phyloP scores from a whole-genome alignment of 2,888 invertebrate species.

The Beris morrisii region DNA sequence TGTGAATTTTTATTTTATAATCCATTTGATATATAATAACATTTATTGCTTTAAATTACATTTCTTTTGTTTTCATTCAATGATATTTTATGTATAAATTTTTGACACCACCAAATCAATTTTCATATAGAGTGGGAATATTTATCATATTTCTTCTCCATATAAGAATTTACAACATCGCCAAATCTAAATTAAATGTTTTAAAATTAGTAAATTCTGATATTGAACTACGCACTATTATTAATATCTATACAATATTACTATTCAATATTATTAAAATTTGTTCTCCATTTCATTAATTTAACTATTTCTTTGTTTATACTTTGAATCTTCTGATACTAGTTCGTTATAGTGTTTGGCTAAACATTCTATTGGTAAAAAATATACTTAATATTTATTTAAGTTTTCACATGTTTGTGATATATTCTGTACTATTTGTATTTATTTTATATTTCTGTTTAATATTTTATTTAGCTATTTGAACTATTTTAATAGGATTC shows the following conservation, averaged over 20 bases:
- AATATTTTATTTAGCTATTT: no score
- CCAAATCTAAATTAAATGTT: conserved; percentile 2
- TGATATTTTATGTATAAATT: conserved; percentile 1
- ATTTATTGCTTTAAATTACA: conserved; percentile 35
- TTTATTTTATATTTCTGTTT: no score
- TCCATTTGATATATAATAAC: conserved; percentile 17
- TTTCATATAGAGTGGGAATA: no score
- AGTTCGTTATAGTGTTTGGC: neutral
- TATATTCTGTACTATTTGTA: no score
- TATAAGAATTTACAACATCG: no score
- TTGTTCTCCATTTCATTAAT: conserved; percentile 3
- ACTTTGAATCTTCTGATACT: neutral
- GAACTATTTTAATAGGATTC: no score
- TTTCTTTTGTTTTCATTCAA: conserved; percentile 15
- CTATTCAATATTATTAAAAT: conserved; percentile 1
- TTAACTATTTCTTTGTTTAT: conserved; percentile 1
- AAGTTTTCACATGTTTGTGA: no score
- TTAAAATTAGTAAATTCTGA: conserved; percentile 38
- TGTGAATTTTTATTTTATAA: no score
- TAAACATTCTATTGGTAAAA: conserved; percentile 12
- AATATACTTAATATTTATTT: conserved; percentile 9
- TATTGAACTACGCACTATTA: conserved; percentile 34
- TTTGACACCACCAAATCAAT: neutral
- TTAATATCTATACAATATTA: conserved; percentile 3
- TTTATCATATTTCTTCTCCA: neutral